Evolutionary conservation across 2,113 vertebrate genomes (phyloP), one percentile per base, ranked within the genome.

Genomic region (Zosterops hypoxanthus): DNA sequence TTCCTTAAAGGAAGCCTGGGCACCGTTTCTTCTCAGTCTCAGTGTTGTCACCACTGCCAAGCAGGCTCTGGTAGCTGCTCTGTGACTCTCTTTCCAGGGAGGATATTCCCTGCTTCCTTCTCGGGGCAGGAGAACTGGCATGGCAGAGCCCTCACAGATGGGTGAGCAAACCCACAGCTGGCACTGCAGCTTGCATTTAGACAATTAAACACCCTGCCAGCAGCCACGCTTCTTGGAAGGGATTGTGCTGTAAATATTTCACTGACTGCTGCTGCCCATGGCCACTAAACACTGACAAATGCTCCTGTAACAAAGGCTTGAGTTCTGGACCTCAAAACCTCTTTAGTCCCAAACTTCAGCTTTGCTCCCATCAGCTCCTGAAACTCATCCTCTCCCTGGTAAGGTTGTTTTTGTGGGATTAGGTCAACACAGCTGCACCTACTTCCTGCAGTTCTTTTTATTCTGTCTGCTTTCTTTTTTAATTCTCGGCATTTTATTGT

Each of bases 131-230:
- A 71, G 81, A 75, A 46, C 79, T 94, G 95, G 84, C 90, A n/a
- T 52, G 66, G 75, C 68, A 88, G 60, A 92, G 85, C 63, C 71
- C 71, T 42, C 36, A 4, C 94, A 95, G 94, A 94, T 90, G 95
- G 93, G 56, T n/a, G 78, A 91, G 84, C 36, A 59, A 57, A 76
- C 72, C 81, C 95, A 85, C 93, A 94, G 95, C 87, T 96, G 93
- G 84, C 91, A 77, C 36, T 53, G 91, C 91, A 68, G 61, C 83
- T 91, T 66, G 86, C 36, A 5, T 72, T 87, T 87, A 82, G 81
- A 93, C 91, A 91, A 80, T 82, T 63, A 59, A 80, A 88, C 19
- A 72, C 47, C 85, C 82, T 82, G 93, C 94, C 96, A 95, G 94
- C 50, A 77, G 90, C 90, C 84, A 66, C 15, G 11, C 60, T 92